A percentile compares a stretch with the other conserved stretches of the same genome.
Conservation (phyloP, 2,888 invertebrate genomes). For the Calameuta pallipes region DNA sequence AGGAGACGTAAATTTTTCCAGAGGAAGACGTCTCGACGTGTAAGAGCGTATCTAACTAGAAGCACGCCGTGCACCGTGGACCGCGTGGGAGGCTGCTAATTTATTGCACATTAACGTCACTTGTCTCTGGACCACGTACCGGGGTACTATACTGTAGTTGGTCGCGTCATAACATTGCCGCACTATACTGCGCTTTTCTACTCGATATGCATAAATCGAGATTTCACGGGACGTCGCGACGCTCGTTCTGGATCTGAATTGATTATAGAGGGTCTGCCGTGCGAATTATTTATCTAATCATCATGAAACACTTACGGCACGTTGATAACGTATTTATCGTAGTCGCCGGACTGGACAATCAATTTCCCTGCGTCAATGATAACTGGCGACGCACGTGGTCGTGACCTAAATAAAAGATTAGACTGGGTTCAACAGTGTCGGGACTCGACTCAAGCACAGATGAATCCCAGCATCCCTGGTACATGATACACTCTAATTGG, state of each 20-base stretch:
- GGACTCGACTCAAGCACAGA: neutral
- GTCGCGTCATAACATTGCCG: conserved; percentile 8
- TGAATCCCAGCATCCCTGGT: neutral
- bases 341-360: neutral
- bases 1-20: neutral
- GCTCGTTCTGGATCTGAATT: neutral
- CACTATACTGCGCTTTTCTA: neutral
- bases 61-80: conserved; percentile 25
- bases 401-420: neutral
- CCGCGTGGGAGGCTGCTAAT: conserved; percentile 60
- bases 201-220: neutral
- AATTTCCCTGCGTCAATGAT: neutral
- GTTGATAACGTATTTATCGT: neutral
- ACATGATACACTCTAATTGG: conserved; percentile 38
- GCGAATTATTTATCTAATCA: neutral
- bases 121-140: conserved; percentile 52
- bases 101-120: conserved; percentile 64
- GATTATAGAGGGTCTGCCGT: neutral
- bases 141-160: neutral
- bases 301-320: neutral
- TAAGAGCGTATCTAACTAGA: conserved; percentile 33
- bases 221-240: neutral
- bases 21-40: conserved; percentile 11
- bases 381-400: neutral
- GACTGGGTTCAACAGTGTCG: neutral